Percentiles rank a stretch among this genome's conserved stretches.
phyloP scores from a whole-genome alignment of 1,140 invertebrate genomes.

The Euura lappo region DNA sequence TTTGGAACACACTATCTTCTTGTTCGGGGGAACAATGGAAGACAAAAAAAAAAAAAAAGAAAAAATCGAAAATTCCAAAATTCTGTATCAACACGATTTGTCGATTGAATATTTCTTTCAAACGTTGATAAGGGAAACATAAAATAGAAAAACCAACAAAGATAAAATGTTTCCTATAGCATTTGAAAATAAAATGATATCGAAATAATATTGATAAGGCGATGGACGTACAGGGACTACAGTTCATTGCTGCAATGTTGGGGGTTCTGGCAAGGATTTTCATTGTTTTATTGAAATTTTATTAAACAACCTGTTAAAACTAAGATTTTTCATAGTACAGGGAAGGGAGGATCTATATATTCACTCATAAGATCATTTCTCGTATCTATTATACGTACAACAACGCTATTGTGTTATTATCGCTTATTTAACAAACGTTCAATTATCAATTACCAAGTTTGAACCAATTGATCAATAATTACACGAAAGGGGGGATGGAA shows the following conservation, averaged over 20 bases:
- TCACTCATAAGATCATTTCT: neutral
- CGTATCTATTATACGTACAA: neutral
- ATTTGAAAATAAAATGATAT: conserved; percentile 7
- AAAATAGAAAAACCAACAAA: neutral
- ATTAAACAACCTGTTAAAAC: conserved; percentile 9
- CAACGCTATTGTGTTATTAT: neutral
- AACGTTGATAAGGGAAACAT: neutral
- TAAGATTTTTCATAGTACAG: neutral
- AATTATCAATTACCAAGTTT: neutral
- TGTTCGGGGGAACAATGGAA: neutral
- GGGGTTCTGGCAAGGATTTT: neutral
- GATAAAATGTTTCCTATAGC: neutral
- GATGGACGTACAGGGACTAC: neutral
- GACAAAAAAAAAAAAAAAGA: neutral
- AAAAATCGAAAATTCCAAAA: neutral
- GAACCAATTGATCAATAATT: too few species aligned
- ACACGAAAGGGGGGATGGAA: too few species aligned
- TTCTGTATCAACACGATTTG: neutral
- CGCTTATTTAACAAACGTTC: neutral
- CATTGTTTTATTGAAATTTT: conserved; percentile 10
- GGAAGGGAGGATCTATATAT: too few species aligned
- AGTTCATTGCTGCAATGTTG: neutral
- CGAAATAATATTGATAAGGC: neutral
- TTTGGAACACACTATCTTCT: neutral
- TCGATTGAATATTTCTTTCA: too few species aligned